These are phyloP conservation scores for Tetropium fuscum DNA, from an alignment of 2,888 invertebrate species.

Conservation along the genomic window DNA sequence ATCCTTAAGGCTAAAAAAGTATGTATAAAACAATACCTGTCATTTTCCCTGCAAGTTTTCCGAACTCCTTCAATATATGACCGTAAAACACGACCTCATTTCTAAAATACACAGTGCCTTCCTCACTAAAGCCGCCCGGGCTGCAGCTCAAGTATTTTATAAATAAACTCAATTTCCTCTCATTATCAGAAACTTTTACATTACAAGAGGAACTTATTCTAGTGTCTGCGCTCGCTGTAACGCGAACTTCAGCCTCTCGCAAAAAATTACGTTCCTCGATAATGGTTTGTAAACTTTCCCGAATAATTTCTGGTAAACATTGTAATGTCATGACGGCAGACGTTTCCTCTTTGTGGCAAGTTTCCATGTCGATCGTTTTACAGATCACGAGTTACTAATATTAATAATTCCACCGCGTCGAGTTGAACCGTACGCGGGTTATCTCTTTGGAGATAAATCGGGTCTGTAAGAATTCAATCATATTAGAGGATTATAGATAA, in stretches of 20 bases:
- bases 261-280: conserved; percentile 18
- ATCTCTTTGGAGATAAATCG: conserved; percentile 10
- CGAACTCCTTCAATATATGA: conserved; percentile 25
- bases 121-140: background rate
- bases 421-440: conserved; percentile 18
- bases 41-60: background rate
- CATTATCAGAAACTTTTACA: conserved; percentile 8
- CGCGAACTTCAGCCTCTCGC: conserved; percentile 3
- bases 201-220: conserved; percentile 20
- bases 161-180: conserved; percentile 9
- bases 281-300: conserved; percentile 24
- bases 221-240: conserved; percentile 5
- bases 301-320: conserved; percentile 29
- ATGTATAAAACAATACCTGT: too few species aligned
- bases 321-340: conserved; percentile 21
- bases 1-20: too few species aligned
- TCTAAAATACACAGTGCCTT: conserved; percentile 29
- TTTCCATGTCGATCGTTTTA: conserved; percentile 7
- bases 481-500: too few species aligned
- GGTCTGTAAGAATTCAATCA: too few species aligned
- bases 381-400: conserved; percentile 10
- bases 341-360: conserved; percentile 12
- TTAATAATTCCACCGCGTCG: conserved; percentile 10
- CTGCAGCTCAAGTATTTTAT: conserved; percentile 13
- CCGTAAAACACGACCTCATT: conserved; percentile 37